Percentiles rank a stretch among this genome's conserved stretches.
Evolutionary conservation across 2,888 invertebrate genomes (phyloP).

Genomic region (Pandemis cinnamomeana): DNA sequence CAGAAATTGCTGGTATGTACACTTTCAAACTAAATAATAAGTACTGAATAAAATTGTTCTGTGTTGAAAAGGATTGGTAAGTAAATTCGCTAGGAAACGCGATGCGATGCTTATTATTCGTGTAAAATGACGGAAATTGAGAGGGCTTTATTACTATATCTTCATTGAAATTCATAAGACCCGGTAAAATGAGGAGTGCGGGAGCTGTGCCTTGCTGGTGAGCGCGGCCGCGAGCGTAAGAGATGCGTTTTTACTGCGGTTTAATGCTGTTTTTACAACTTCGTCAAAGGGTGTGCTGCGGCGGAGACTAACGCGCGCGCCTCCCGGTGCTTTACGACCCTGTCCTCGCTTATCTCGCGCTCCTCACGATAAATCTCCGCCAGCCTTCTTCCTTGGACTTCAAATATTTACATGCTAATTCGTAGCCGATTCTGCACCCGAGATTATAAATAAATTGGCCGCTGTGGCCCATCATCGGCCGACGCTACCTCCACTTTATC

Average conservation of each 20-base stretch:
- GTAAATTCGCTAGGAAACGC: slow-evolving; percentile 9
- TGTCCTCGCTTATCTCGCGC: slow-evolving; percentile 78
- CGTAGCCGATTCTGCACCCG: slow-evolving; percentile 80
- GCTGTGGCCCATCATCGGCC: slow-evolving; percentile 71
- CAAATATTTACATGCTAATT: slow-evolving; percentile 85
- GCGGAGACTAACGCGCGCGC: slow-evolving; percentile 52
- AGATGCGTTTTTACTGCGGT: slow-evolving; percentile 84
- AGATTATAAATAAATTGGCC: slow-evolving; percentile 83
- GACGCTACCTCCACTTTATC: slow-evolving; percentile 72
- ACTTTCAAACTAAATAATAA: neutral
- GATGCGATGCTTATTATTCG: slow-evolving; percentile 23
- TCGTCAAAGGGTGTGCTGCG: slow-evolving; percentile 78
- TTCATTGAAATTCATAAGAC: slow-evolving; percentile 84
- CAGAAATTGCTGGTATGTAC: slow-evolving; percentile 39
- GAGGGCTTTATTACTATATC: slow-evolving; percentile 67
- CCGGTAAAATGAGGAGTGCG: slow-evolving; percentile 74
- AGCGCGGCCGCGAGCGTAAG: slow-evolving; percentile 53
- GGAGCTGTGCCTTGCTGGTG: slow-evolving; percentile 52
- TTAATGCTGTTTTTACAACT: slow-evolving; percentile 84
- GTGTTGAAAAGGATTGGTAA: neutral
- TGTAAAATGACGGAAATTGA: slow-evolving; percentile 42
- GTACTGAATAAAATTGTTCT: neutral
- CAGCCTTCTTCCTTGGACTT: slow-evolving; percentile 78
- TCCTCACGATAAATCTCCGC: slow-evolving; percentile 81
- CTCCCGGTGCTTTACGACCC: slow-evolving; percentile 76